Base-by-base conservation (phyloP, 2,113 vertebrate genomes). In the pig (Sus scrofa) region DNA sequence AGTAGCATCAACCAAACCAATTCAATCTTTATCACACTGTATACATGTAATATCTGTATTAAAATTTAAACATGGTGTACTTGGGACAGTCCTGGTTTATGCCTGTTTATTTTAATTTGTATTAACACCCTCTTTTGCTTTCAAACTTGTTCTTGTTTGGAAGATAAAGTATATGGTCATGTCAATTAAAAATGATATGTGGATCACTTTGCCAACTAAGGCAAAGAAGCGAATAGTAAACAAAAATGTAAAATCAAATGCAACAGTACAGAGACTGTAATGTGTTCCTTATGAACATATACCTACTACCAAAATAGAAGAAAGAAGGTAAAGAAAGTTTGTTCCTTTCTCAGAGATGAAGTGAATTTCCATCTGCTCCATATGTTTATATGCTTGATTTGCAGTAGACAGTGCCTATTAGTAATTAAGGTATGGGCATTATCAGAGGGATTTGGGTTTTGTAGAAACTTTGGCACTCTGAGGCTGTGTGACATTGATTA, bases 111-210 rank as follows among this genome's bases (percentile, higher is more conserved):
- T 79, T 62, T 84, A 75, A 85, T 90, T 78, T 92, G 22, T 56
- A 60, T 62, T 74, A 78, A 58, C 15, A 52, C 1, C 15, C 37
- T 87, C 15, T 91, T 73, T 89, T 50, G 56, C 58, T 78, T 62
- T 94, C 18, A 68, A 92, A 78, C 13, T 63, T 67, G 9, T 67
- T 78, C 27, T 93, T 4, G 16, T 73, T 89, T 88, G 34, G n/a
- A 91, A 91, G 11, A 81, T 85, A 58, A 92, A 92, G 67, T 50
- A 56, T 27, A 83, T 37, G 7, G 8, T 71, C 32, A 34, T 71
- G 24, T 3, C 63, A 92, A 78, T 90, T 93, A 94, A 94, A 93
- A 96, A 78, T 78, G 18, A 83, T 94, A 83, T 79, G 50, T 93
- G 9, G 8, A 30, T 82, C 26, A 68, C 9, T 10, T 89, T 88